Conservation (phyloP, 2,888 invertebrate species). For the Lepidonotus clava region DNA sequence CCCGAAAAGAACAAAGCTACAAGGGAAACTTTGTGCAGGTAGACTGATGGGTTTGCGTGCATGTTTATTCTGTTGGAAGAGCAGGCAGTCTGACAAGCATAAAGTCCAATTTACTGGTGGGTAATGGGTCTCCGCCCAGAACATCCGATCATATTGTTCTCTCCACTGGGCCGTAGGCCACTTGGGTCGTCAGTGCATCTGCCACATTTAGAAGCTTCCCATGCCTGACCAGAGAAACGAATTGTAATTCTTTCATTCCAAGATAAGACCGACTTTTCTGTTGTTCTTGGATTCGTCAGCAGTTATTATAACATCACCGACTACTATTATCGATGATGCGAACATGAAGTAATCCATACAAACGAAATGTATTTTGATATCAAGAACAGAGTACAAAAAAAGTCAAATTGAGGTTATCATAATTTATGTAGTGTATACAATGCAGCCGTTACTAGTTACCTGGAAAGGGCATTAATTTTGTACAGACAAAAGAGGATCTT, state of each 20-base stretch:
- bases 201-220: conserved; percentile 17
- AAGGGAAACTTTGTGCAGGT: neutral
- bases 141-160: neutral
- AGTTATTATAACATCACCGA: too few relatives aligned
- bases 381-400: too few relatives aligned
- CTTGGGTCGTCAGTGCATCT: conserved; percentile 2
- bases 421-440: too few relatives aligned
- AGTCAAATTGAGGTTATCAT: too few relatives aligned
- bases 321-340: too few relatives aligned
- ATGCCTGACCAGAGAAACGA: neutral
- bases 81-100: conserved; percentile 29
- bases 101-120: conserved; percentile 12
- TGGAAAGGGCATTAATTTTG: too few relatives aligned
- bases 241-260: neutral
- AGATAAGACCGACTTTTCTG: neutral
- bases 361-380: too few relatives aligned
- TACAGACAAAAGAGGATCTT: too few relatives aligned
- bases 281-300: too few relatives aligned
- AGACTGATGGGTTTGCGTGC: neutral
- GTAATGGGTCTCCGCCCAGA: neutral
- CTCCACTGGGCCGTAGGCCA: neutral
- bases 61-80: neutral
- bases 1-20: neutral
- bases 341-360: too few relatives aligned
- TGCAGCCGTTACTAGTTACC: too few relatives aligned